Base-by-base conservation (phyloP, 2,797 vertebrate species). In the Tenualosa ilisha region DNA sequence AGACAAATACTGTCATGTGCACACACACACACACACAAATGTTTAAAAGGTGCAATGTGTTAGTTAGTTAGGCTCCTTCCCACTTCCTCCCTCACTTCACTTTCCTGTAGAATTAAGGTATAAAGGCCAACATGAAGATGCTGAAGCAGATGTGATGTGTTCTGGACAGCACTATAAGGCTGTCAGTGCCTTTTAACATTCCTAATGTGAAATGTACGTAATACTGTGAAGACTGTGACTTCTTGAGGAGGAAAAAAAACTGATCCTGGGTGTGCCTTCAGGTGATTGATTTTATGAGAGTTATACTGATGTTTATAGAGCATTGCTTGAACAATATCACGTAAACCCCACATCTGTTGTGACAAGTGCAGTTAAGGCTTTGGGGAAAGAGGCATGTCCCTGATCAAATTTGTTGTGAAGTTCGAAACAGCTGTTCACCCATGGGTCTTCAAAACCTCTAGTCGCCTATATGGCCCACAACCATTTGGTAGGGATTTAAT, bases 361-460 rank as follows among this genome's bases (percentile, higher is more conserved):
- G 51, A 61, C 54, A 61, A 46, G 22, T 24, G 84, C 31, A 37
- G 79, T 37, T 24, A 50, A 40, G 26, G 37, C 81, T 85, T 82
- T 43, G 37, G 72, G 72, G 72, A 22, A 46, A 31, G 12, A 46
- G 17, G 17, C 37, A 17, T 54, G 68, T 82, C 46, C 1, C 81
- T 53, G 22, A 53, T 72, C 49, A 20, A 54, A 46, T 68, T 85
- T 85, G 81, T 72, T 50, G 49, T 65, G 65, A 82, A 82, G 82
- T 11, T 20, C 13, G 11, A 82, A 40, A 40, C 81, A 82, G 84
- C 84, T 85, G 84, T 63, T 37, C 22, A 46, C 81, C 68, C 61
- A 2, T 26, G 81, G 81, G 81, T 22, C 37, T 85, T 24, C 65
- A 9, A 31, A 13, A 26, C 40, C 6, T 75, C 68, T 0, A 22